phyloP scores from a whole-genome alignment of 2,113 vertebrate species.

The Furnarius figulus region DNA sequence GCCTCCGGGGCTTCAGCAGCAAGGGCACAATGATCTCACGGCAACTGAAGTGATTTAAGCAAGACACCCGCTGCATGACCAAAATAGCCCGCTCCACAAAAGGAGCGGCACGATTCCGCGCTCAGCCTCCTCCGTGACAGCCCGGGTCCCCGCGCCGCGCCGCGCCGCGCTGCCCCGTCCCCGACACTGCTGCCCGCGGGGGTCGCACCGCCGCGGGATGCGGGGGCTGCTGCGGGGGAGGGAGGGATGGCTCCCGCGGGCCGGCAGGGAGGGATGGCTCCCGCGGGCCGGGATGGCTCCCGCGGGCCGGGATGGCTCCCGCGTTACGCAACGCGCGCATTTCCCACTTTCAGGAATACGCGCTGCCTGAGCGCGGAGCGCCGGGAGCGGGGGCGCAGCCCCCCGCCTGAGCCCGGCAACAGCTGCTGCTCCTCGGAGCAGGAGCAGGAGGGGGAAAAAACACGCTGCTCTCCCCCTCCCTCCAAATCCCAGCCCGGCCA shows the following conservation, averaged over 20 bases:
- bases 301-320: no score
- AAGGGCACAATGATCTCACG: conserved; percentile 48
- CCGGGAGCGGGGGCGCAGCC: not conserved
- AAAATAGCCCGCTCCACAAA: conserved; percentile 73
- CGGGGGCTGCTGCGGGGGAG: not conserved
- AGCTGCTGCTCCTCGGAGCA: not conserved
- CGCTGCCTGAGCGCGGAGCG: not conserved
- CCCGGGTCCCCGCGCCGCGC: conserved; percentile 46
- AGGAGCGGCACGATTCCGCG: conserved; percentile 67
- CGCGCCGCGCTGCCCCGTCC: no score
- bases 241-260: no score
- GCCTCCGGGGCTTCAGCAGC: not conserved
- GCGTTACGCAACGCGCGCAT: conserved; percentile 2
- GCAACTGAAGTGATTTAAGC: conserved; percentile 26
- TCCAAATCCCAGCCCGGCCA: no score
- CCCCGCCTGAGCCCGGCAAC: not conserved
- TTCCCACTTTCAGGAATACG: not conserved
- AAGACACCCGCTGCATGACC: conserved; percentile 43
- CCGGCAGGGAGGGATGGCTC: no score
- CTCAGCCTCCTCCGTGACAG: conserved; percentile 61
- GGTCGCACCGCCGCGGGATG: no score
- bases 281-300: not conserved
- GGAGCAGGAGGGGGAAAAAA: not conserved
- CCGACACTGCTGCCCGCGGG: no score
- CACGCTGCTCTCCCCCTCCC: not conserved